Conservation (phyloP, 2,888 invertebrate species). For the Scaptodrosophila latifasciaeformis region DNA sequence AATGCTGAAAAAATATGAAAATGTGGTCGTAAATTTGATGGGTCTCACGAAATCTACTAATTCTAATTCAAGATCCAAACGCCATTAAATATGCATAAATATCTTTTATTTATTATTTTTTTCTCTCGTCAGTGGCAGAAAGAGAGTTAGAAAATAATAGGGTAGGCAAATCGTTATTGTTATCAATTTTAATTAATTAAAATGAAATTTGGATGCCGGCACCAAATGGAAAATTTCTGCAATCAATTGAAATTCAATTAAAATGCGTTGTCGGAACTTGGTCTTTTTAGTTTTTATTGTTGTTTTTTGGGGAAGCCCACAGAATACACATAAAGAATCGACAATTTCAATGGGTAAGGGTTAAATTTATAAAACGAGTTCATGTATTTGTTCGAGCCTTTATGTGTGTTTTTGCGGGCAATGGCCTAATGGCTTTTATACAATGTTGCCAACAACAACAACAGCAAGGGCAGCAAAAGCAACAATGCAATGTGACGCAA, state of each 20-base stretch:
- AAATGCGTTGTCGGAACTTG: slow-evolving; percentile 45
- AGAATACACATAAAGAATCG: slow-evolving; percentile 22
- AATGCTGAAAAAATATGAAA: no score
- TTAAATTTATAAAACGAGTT: slow-evolving; percentile 10
- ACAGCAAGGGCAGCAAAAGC: neutral
- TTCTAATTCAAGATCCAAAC: no score
- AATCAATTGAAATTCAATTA: slow-evolving; percentile 69
- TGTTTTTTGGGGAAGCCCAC: slow-evolving; percentile 14
- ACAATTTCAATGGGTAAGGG: slow-evolving; percentile 25
- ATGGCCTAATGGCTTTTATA: slow-evolving; percentile 40
- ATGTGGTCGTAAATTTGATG: no score
- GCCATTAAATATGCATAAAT: no score
- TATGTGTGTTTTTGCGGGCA: slow-evolving; percentile 4
- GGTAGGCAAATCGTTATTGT: slow-evolving; percentile 36
- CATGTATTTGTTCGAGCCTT: neutral
- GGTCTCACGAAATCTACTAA: no score
- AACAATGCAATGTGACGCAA: slow-evolving; percentile 6
- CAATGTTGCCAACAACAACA: neutral
- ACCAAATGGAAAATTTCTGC: slow-evolving; percentile 50
- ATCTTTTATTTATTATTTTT: no score
- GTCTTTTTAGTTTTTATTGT: slow-evolving; percentile 8
- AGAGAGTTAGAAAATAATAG: no score
- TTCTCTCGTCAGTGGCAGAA: no score
- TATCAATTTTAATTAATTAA: slow-evolving; percentile 64
- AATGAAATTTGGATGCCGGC: slow-evolving; percentile 51